A percentile compares a stretch with the other conserved stretches of the same genome.
These are phyloP conservation scores for Drosophila neotestacea DNA, from an alignment of 2,888 invertebrate species.

Conservation along the genomic window DNA sequence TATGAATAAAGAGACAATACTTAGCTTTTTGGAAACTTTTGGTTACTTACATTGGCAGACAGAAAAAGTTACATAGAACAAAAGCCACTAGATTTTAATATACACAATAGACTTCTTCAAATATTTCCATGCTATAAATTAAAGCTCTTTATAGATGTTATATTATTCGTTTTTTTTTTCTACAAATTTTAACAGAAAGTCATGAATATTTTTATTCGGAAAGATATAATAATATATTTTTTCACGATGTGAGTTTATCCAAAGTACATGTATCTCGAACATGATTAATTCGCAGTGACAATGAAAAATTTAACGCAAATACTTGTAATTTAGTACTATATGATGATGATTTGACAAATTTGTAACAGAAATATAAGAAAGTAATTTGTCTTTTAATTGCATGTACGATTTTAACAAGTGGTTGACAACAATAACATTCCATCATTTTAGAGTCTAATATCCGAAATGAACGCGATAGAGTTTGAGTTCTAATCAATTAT, in stretches of 20 bases:
- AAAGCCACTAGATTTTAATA: too few species aligned
- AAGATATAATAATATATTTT: background rate
- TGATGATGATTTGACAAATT: slow-evolving; percentile 46
- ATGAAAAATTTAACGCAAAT: slow-evolving; percentile 27
- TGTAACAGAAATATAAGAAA: slow-evolving; percentile 6
- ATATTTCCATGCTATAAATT: too few species aligned
- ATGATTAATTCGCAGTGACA: slow-evolving; percentile 34
- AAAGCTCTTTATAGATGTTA: too few species aligned
- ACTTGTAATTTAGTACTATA: slow-evolving; percentile 9
- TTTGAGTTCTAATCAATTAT: slow-evolving; percentile 28
- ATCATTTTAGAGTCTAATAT: slow-evolving; percentile 1
- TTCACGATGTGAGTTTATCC: background rate
- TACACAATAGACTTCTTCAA: too few species aligned
- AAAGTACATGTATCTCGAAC: background rate
- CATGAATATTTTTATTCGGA: too few species aligned
- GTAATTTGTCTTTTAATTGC: slow-evolving; percentile 31
- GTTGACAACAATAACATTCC: slow-evolving; percentile 10
- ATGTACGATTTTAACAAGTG: slow-evolving; percentile 3
- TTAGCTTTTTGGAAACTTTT: too few species aligned
- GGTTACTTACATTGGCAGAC: too few species aligned
- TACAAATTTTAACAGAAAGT: background rate
- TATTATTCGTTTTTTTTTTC: background rate
- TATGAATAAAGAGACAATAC: too few species aligned
- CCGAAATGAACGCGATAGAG: background rate
- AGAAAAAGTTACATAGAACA: too few species aligned